phyloP scores from a whole-genome alignment of 2,797 vertebrate genomes.

The Vireo griseus region DNA sequence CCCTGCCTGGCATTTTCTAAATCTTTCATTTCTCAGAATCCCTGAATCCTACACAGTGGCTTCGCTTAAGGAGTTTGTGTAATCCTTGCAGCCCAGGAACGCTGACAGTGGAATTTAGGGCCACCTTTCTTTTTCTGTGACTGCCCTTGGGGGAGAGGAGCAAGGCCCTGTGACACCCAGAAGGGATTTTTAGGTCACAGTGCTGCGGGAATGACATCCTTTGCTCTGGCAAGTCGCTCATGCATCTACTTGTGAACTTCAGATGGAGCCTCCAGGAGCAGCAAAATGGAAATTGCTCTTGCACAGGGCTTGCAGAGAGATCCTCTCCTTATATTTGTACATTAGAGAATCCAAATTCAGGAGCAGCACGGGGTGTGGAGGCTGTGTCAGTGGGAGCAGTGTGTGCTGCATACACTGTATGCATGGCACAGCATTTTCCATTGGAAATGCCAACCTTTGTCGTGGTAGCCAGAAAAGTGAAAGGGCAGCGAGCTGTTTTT shows the following conservation, averaged over 20 bases:
- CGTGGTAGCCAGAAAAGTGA: neutral
- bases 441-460: neutral
- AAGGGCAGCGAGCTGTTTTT: neutral
- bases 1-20: neutral
- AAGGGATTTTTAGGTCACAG: neutral
- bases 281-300: neutral
- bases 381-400: neutral
- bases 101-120: neutral
- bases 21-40: neutral
- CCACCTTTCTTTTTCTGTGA: neutral
- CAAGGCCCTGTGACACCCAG: neutral
- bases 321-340: neutral
- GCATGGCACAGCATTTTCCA: neutral
- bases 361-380: neutral
- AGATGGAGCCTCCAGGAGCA: neutral
- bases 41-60: neutral
- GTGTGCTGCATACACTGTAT: fast-evolving
- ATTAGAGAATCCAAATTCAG: neutral
- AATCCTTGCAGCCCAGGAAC: neutral
- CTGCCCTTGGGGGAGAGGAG: neutral
- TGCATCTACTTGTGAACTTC: neutral
- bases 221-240: neutral
- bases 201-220: neutral
- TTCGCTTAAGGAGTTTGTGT: neutral
- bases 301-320: neutral